phyloP scores from a whole-genome alignment of 1,140 invertebrate species.

The Ganaspis sp. region DNA sequence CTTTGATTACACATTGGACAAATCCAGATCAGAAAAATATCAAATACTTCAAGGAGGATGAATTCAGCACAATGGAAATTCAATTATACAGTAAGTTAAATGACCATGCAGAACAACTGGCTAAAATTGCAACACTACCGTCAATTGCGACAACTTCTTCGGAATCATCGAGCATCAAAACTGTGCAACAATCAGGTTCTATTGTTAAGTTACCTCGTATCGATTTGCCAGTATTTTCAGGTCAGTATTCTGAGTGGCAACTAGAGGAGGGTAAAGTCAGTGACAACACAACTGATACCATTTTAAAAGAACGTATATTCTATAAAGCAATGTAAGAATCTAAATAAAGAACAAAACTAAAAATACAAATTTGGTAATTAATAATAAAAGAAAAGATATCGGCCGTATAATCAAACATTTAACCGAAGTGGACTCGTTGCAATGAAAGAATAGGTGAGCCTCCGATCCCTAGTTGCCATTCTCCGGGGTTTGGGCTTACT shows the following conservation, averaged over 20 bases:
- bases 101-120: neutral
- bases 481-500: too few relatives aligned
- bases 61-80: neutral
- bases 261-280: too few relatives aligned
- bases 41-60: neutral
- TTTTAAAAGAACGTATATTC: too few relatives aligned
- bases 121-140: neutral
- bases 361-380: too few relatives aligned
- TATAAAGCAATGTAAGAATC: too few relatives aligned
- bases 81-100: neutral
- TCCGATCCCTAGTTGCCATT: too few relatives aligned
- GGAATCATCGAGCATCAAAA: neutral
- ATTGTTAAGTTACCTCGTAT: neutral
- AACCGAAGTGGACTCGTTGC: too few relatives aligned
- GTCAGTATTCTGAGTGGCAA: neutral
- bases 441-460: too few relatives aligned
- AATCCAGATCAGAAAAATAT: neutral
- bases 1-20: neutral
- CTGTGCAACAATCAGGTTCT: neutral
- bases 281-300: too few relatives aligned
- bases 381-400: too few relatives aligned
- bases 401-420: too few relatives aligned
- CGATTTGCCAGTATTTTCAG: neutral
- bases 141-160: neutral
- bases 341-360: too few relatives aligned